These are phyloP conservation scores for Acestrorhynchus altus DNA, from an alignment of 2,797 vertebrate genomes.

Conservation along the genomic window DNA sequence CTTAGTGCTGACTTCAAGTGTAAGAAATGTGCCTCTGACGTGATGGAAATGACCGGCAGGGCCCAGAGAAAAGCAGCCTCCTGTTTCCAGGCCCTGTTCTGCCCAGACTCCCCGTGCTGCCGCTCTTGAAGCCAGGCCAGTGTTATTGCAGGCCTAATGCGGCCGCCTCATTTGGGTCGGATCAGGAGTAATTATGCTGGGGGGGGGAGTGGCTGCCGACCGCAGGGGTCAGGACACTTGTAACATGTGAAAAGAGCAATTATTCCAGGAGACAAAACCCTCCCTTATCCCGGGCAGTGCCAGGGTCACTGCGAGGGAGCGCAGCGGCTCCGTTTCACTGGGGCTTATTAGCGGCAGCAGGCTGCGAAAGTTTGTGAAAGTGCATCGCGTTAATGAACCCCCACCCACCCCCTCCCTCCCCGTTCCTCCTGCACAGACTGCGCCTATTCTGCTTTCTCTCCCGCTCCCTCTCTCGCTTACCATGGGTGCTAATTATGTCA, in stretches of 20 bases:
- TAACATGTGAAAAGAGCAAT: conserved; percentile 89
- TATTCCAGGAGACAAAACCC: conserved; percentile 85
- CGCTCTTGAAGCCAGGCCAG: conserved; percentile 78
- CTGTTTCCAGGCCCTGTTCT: conserved; percentile 78
- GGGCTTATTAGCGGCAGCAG: conserved; percentile 80
- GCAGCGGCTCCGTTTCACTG: conserved; percentile 75
- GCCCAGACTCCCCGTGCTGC: conserved; percentile 77
- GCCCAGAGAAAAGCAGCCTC: conserved; percentile 71
- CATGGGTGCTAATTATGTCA: conserved; percentile 81
- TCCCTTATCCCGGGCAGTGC: conserved; percentile 80
- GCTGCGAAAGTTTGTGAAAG: conserved; percentile 81
- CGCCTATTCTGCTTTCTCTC: conserved; percentile 63
- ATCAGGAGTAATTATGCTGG: conserved; percentile 84
- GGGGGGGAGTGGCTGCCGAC: conserved; percentile 76
- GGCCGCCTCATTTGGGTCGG: conserved; percentile 82
- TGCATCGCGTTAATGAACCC: conserved; percentile 82
- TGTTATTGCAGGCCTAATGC: conserved; percentile 82
- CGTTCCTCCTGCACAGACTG: conserved; percentile 63
- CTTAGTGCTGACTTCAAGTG: conserved; percentile 78
- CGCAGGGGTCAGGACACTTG: conserved; percentile 85
- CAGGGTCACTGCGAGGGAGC: conserved; percentile 79
- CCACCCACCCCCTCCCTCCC: conserved; percentile 47
- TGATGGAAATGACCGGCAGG: conserved; percentile 78
- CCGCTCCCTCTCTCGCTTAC: conserved; percentile 48
- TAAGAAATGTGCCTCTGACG: conserved; percentile 82